phyloP scores from a whole-genome alignment of 2,888 invertebrate genomes.

The Netelia melanura region DNA sequence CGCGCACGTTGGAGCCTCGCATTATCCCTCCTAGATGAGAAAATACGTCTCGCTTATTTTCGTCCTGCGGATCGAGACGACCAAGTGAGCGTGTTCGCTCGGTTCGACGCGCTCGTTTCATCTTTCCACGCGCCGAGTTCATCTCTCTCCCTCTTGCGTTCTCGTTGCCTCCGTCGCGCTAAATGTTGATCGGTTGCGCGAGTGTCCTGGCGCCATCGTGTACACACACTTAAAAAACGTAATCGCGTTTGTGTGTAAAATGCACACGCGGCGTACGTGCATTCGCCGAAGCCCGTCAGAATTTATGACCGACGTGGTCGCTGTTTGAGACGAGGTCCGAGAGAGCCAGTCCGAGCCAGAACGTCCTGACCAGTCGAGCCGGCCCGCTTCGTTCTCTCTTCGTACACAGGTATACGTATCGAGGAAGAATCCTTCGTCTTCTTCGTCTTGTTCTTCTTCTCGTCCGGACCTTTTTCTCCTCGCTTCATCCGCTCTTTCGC shows the following conservation, averaged over 20 bases:
- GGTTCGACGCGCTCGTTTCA: constrained; percentile 28
- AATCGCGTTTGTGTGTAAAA: constrained; percentile 11
- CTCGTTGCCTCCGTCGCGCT: neutral
- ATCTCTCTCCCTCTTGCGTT: constrained; percentile 4
- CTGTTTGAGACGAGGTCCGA: constrained; percentile 38
- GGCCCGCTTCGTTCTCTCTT: constrained; percentile 33
- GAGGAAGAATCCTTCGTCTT: constrained; percentile 30
- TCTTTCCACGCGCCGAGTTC: constrained; percentile 29
- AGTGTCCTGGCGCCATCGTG: constrained; percentile 59
- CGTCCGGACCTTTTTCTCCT: neutral
- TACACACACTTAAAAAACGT: constrained; percentile 15
- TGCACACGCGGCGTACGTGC: constrained; percentile 2
- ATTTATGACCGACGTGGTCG: constrained; percentile 61
- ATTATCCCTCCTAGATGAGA: neutral
- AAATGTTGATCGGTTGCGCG: constrained; percentile 36
- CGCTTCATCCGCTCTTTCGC: constrained; percentile 41
- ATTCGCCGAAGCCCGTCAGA: constrained; percentile 56
- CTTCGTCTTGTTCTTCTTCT: constrained; percentile 3
- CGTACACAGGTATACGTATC: constrained; percentile 23
- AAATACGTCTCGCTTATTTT: neutral
- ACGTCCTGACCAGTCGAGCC: constrained; percentile 62
- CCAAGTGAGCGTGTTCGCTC: neutral
- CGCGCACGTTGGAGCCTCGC: neutral
- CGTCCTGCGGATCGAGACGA: neutral
- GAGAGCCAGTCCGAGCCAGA: constrained; percentile 35